Base-by-base conservation (phyloP, 2,113 vertebrate genomes). In the Petrocephalus zakoni region DNA sequence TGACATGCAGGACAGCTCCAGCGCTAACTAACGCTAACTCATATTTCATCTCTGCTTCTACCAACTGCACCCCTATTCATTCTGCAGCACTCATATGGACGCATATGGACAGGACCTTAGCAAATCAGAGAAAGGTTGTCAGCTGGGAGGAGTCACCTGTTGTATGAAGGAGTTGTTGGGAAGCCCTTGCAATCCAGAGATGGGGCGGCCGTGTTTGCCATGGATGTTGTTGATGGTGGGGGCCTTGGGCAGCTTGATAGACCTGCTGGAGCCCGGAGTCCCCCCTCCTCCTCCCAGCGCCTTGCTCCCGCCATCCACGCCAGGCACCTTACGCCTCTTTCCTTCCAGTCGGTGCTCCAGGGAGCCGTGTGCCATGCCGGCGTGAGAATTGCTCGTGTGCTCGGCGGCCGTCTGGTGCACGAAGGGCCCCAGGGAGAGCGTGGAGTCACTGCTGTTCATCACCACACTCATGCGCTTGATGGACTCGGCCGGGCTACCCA, bases 401-500 rank as follows among this genome's bases (percentile, higher is more conserved):
- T 53, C 49, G 13, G 9, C 22, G 89, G 92, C 92, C 89, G 97
- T 93, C 92, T 98, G 97, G 93, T 99, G 97, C 72, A 99, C 95
- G 58, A 99, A 99, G 0, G 98, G 98, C 88, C 98, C 98, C n/a
- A 99, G 95, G 4, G 98, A 99, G 37, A 99, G 97, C 0, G 97
- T 99, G 90, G 98, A 98, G 94, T 99, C 97, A 0, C 97, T 94
- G 92, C 98, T 98, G 95, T 99, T 99, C 96, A 99, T 98, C 94
- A 99, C 96, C 90, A 99, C 97, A 37, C 98, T 99, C 98, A 99
- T 99, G 89, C 98, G 97, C 92, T 98, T 99, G 92, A 99, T 99
- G 51, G 97, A 96, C 91, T 99, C 98, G 2, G 97, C 96, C 4
- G 98, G 96, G 95, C 96, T 98, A 90, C 97, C 97, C 0, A 95